A percentile compares a stretch with the other conserved stretches of the same genome.
These are phyloP conservation scores for Radopholus similis DNA, from an alignment of 1,140 invertebrate species.

Conservation along the genomic window DNA sequence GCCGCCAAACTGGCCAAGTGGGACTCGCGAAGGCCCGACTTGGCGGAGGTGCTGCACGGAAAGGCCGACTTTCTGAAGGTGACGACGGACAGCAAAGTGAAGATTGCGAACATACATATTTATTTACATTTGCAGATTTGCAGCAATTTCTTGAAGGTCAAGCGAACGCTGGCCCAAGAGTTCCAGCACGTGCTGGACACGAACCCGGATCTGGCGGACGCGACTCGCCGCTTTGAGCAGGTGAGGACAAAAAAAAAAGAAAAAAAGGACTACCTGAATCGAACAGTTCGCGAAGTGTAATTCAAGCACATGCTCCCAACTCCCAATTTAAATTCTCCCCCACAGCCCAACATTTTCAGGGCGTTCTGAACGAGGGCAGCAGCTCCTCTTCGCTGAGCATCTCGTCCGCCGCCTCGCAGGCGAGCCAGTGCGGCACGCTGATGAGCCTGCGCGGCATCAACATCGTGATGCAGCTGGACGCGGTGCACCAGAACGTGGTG, in stretches of 20 bases:
- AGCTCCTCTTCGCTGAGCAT: constrained; percentile 11
- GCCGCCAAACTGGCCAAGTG: constrained; percentile 22
- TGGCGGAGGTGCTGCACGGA: constrained; percentile 26
- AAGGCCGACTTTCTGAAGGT: constrained; percentile 34
- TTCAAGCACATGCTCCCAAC: too few species aligned
- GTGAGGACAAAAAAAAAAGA: background rate
- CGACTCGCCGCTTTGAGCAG: constrained; percentile 17
- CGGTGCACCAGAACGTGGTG: constrained; percentile 47
- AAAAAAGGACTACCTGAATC: background rate
- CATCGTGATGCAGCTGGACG: constrained; percentile 46
- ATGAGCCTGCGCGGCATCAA: constrained; percentile 37
- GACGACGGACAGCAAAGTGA: too few species aligned
- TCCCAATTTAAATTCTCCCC: background rate
- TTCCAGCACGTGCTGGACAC: constrained; percentile 23
- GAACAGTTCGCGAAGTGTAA: too few species aligned
- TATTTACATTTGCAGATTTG: too few species aligned
- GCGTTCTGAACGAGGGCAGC: constrained; percentile 38
- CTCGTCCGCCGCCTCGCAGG: background rate
- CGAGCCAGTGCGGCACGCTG: background rate
- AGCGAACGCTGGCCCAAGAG: constrained; percentile 17
- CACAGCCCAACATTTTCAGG: constrained; percentile 20
- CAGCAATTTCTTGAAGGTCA: constrained; percentile 26
- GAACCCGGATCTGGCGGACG: constrained; percentile 23
- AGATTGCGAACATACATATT: too few species aligned
- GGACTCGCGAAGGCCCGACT: constrained; percentile 26